phyloP scores from a whole-genome alignment of 2,888 invertebrate genomes.

The Nomada fucata region DNA sequence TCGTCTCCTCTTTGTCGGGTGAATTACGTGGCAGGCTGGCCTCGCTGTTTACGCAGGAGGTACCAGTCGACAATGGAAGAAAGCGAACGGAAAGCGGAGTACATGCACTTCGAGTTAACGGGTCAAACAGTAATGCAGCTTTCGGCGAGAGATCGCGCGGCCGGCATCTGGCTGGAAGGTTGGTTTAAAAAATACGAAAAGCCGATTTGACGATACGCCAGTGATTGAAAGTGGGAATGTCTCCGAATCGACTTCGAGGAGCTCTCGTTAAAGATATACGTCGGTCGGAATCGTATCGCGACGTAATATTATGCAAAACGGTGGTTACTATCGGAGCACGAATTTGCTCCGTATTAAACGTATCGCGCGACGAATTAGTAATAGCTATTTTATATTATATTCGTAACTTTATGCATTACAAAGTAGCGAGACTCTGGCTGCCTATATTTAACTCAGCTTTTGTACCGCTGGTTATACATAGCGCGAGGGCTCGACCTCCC shows the following conservation, averaged over 20 bases:
- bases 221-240: no score
- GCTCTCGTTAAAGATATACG: not conserved
- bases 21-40: slow-evolving; percentile 47
- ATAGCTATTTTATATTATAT: not conserved
- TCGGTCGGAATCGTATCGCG: no score
- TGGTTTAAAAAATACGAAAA: no score
- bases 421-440: not conserved
- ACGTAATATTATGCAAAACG: not conserved
- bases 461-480: not conserved
- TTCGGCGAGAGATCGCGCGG: no score
- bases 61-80: slow-evolving; percentile 58
- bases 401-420: no score
- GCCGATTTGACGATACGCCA: no score
- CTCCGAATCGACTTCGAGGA: no score
- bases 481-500: slow-evolving; percentile 3
- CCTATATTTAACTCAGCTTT: not conserved
- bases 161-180: no score
- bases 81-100: slow-evolving; percentile 53
- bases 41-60: slow-evolving; percentile 46
- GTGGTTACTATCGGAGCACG: not conserved
- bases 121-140: slow-evolving; percentile 4
- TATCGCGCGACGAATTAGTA: not conserved
- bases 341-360: no score
- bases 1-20: slow-evolving; percentile 44
- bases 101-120: slow-evolving; percentile 42